Base-by-base conservation (phyloP, 1,140 invertebrate genomes). In the Forficula auricularia region DNA sequence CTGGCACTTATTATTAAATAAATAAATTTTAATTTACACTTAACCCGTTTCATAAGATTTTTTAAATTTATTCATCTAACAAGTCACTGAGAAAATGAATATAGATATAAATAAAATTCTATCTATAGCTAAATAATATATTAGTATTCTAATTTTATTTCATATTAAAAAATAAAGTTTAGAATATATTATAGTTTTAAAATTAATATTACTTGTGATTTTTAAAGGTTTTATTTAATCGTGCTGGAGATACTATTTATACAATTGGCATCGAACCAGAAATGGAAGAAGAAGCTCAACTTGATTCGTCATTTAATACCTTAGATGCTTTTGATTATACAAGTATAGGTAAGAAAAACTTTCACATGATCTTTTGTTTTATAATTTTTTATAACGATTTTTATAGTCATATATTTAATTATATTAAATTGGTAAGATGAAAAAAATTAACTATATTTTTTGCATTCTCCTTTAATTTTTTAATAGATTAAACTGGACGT, bases 261-360 rank as follows among this genome's bases (percentile, higher is more conserved):
- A 66, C 66, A 1, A 60, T 67, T 1, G 56, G 57, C 6, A 52
- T 67, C 46, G 68, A 73, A 49, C 58, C 63, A 32, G 72, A 76
- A 43, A 62, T 59, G 40, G 75, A 80, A 48, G 72, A 78, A 41
- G 65, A 72, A 16, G 64, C 66, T 7, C 68, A 75, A 49, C 86
- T 74, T 60, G 77, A 82, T 44, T 83, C 87, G 13, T 92, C 86
- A 34, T 95, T 97, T 57, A 86, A 91, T 57, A 92, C 88, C 3
- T 68, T 98, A 47, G 91, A 98, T 67, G 77, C 88, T 4, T 76
- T 77, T 44, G 88, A 97, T 63, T 98, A 98, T 57, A 82, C 79
- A 20, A 87, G 77, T 50, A 95, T 96, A 57, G 79, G 82, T 86
- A 62, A 63, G 59, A n/a, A n/a, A n/a, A n/a, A n/a, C n/a, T 53